phyloP scores from a whole-genome alignment of 30 jellyfish, hydroid and myxozoan species.

The Sanderia malayensis region DNA sequence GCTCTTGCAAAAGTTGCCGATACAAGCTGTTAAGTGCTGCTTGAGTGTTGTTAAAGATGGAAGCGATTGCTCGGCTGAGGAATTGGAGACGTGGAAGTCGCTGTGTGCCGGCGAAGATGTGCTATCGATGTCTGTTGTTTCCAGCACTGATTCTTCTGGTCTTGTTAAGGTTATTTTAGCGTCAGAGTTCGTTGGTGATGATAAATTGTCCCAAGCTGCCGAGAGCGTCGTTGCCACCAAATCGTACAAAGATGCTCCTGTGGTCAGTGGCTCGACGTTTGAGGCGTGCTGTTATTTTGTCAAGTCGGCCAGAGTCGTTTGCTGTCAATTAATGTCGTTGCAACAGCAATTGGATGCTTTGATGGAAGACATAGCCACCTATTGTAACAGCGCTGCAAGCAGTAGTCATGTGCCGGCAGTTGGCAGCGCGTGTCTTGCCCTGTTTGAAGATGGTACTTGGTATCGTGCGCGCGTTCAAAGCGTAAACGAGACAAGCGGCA shows the following conservation, averaged over 20 bases:
- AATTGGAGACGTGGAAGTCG: neutral
- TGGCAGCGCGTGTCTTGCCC: conserved; percentile 35
- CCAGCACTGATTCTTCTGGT: neutral
- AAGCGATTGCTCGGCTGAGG: conserved; percentile 1
- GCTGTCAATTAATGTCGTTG: conserved; percentile 12
- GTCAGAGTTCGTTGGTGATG: conserved; percentile 9
- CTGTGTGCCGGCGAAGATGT: conserved; percentile 25
- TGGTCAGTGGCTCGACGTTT: neutral
- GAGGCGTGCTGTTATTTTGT: conserved; percentile 22
- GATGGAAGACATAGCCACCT: conserved; percentile 11
- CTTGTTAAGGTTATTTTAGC: conserved; percentile 1
- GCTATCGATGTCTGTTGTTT: neutral
- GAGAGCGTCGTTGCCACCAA: neutral
- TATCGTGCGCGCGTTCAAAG: conserved; percentile 25
- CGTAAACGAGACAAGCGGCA: neutral
- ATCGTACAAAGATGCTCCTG: neutral
- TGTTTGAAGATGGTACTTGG: conserved; percentile 43
- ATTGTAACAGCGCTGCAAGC: conserved; percentile 13
- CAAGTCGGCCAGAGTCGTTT: neutral
- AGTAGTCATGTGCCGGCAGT: neutral
- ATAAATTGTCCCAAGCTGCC: neutral
- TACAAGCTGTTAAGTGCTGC: conserved; percentile 61
- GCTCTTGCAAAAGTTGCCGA: conserved; percentile 48
- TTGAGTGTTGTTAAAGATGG: conserved; percentile 43
- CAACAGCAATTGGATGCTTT: conserved; percentile 11